Evolutionary conservation across 2,888 invertebrate genomes (phyloP), one percentile per base, ranked within the genome.

Genomic region (Eupeodes latifasciatus): DNA sequence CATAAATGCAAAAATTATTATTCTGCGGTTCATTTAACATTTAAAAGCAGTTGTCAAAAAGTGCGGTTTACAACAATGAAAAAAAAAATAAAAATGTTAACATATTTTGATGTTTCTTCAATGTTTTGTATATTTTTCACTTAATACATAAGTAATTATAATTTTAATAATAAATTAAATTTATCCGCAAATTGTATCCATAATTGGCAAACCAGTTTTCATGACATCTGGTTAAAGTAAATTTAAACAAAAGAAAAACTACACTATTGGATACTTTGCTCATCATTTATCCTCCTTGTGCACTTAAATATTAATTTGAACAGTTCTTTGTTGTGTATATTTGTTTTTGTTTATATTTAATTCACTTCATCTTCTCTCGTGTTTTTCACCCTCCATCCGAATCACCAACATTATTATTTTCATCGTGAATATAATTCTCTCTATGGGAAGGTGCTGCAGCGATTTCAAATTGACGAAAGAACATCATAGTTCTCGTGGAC

Each of bases 361-460:
- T 47, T 59, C n/a, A n/a, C 19, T 69, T 14, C n/a, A 64, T 76
- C 19, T 47, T 0, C 61, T 2, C 40, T 49, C 10, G 44, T 2
- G 27, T 27, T 27, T 57, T 49, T 80, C 40, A 85, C 51, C 62
- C 59, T 11, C 59, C 59, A 36, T 49, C 72, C 14, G 83, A 51
- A 36, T 67, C 49, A n/a, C 80, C 84, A 11, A 81, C 84, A 67
- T 87, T 87, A 53, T 87, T 87, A 69, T 87, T 87, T 61, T 87
- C 87, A n/a, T 87, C 87, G 53, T 87, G 84, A 4, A 81, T 71
- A 57, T 80, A 80, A 44, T 72, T 76, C 14, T 75, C 77, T 57
- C 87, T 49, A 10, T 59, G 74, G 44, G 57, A 49, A 19, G 76
- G 27, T 3, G 79, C 10, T 36, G 72, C 12, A 36, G 67, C 10